Evolutionary conservation across 2,888 invertebrate genomes (phyloP), one percentile per base, ranked within the genome.

Genomic region (Muscina levida): DNA sequence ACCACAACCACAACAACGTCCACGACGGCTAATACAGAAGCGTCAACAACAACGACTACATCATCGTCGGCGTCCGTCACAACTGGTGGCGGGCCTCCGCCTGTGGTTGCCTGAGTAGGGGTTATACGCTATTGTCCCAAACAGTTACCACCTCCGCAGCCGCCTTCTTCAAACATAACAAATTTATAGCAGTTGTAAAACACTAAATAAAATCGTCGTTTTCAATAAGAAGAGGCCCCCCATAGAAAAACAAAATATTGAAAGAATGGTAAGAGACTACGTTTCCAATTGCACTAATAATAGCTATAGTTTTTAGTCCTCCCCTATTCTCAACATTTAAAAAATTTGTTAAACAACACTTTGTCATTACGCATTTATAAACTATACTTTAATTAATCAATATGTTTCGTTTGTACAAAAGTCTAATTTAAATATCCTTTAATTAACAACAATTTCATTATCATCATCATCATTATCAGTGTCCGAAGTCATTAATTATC

Each of bases 21-120:
- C 68, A 24, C 65, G 51, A 57, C 65, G 26, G 15, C 71, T 78
- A 37, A 56, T 79, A 77, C 68, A 15, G n/a, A n/a, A n/a, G n/a
- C n/a, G n/a, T n/a, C n/a, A 77, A 59, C 81, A 37, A 39, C 48
- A 66, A 56, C 82, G n/a, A 77, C 62, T 15, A 68, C 66, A 53
- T 17, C 77, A 31, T 19, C 79, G 70, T 22, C 68, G 53, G 66
- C 66, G 31, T 24, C 71, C 79, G 26, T 46, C 79, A 76, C 68
- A 17, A 71, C 79, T 72, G 73, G 73, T 46, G 68, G 86, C 39
- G 68, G 85, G 53, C 86, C 86, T 71, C 87, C 88, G 15, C 88
- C 88, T 31, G 88, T 88, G 83, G 88, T 88, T 88, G 88, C 88
- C 88, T 88, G 88, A 88, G 88, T 88, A 87, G 88, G 88, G 87